Conservation (phyloP, 1,140 invertebrate species). For the Trypoxylus dichotomus region DNA sequence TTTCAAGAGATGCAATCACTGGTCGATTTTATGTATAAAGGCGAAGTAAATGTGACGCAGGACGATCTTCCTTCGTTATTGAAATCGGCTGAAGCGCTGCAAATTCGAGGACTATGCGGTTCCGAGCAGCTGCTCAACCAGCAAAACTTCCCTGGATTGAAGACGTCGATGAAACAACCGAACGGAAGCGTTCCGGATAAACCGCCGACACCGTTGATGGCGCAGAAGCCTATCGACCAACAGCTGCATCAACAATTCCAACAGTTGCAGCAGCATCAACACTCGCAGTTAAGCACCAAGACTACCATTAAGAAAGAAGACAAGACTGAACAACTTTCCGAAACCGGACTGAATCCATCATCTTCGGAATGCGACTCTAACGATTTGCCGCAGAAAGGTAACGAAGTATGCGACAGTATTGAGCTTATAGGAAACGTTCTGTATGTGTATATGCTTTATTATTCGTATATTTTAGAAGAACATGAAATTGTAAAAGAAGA, state of each 20-base stretch:
- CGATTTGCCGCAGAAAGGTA: constrained; percentile 38
- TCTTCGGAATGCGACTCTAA: constrained; percentile 51
- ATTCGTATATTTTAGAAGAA: constrained; percentile 32
- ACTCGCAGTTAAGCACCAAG: constrained; percentile 29
- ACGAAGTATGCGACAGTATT: background rate
- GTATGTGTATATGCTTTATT: background rate
- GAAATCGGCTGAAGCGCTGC: constrained; percentile 78
- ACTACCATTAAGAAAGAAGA: constrained; percentile 43
- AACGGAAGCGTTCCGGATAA: background rate
- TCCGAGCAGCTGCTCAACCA: constrained; percentile 54
- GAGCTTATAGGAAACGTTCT: too few relatives aligned
- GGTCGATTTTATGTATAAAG: constrained; percentile 87
- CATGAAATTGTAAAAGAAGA: constrained; percentile 46
- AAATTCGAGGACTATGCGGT: constrained; percentile 66
- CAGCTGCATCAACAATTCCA: constrained; percentile 30
- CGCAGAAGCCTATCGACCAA: constrained; percentile 29
- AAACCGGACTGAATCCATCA: constrained; percentile 43
- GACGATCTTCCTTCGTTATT: constrained; percentile 77
- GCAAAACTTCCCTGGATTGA: constrained; percentile 51
- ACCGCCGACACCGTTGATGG: constrained; percentile 31
- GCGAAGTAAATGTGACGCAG: constrained; percentile 82
- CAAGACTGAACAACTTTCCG: constrained; percentile 44
- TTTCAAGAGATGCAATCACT: constrained; percentile 79
- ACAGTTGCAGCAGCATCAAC: constrained; percentile 36
- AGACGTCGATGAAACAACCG: constrained; percentile 22